These are phyloP conservation scores for Rhinoraja longicauda DNA, from an alignment of 2,797 vertebrate species.

Conservation along the genomic window DNA sequence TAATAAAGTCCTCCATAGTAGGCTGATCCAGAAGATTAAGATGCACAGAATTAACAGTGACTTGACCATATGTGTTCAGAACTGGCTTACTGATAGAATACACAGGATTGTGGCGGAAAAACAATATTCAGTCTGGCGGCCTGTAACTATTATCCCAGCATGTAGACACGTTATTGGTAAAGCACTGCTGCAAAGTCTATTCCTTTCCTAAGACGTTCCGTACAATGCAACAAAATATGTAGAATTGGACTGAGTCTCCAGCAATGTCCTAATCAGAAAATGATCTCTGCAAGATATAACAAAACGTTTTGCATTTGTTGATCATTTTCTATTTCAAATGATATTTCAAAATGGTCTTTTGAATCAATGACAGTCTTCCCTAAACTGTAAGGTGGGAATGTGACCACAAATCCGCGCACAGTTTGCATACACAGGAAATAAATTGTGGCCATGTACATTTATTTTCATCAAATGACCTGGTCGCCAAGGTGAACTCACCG, in stretches of 20 bases:
- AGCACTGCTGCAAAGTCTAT: background rate
- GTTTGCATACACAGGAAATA: background rate
- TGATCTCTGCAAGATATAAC: background rate
- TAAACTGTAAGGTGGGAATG: background rate
- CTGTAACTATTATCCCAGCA: conserved; percentile 2
- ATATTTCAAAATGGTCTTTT: background rate
- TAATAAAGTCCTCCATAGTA: no score
- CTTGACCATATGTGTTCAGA: no score
- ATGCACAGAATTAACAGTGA: no score
- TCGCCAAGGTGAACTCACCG: background rate
- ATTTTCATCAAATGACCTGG: background rate
- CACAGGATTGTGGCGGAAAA: no score
- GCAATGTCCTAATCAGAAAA: background rate
- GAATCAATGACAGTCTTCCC: background rate
- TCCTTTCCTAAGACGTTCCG: background rate
- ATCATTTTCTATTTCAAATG: no score
- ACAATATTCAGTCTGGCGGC: no score
- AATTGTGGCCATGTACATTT: background rate
- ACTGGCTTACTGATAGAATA: no score
- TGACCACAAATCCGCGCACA: background rate
- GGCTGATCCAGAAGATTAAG: no score
- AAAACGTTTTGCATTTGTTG: background rate
- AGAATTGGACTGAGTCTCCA: background rate
- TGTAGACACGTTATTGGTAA: background rate
- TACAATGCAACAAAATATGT: background rate